phyloP scores from a whole-genome alignment of 2,888 invertebrate genomes.

The Dolomedes plantarius region DNA sequence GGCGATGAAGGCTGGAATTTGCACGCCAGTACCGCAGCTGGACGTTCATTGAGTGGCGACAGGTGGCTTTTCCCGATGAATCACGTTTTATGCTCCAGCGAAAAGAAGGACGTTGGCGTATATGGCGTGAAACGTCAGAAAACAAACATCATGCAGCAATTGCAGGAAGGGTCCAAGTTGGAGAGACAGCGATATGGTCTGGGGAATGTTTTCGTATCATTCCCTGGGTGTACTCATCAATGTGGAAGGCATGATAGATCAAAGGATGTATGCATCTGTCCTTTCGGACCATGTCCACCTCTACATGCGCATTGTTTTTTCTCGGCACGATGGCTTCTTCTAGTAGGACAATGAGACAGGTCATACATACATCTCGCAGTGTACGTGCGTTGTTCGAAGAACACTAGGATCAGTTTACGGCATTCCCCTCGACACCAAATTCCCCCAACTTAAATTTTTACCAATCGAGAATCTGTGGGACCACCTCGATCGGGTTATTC shows the following conservation, averaged over 20 bases:
- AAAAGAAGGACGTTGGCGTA: conserved; percentile 1
- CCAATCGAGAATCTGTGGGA: neutral
- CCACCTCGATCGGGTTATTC: no score
- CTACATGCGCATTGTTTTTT: conserved; percentile 5
- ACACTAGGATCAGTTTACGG: no score
- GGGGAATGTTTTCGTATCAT: neutral
- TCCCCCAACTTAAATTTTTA: no score
- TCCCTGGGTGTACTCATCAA: conserved; percentile 22
- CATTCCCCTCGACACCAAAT: no score
- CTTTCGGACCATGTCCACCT: neutral
- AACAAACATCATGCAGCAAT: neutral
- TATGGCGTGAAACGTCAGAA: neutral
- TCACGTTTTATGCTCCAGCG: conserved; percentile 9
- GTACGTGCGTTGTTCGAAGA: no score
- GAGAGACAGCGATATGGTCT: conserved; percentile 11
- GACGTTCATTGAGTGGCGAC: neutral
- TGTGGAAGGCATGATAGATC: no score
- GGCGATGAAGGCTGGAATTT: conserved; percentile 18
- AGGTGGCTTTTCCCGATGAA: conserved; percentile 4
- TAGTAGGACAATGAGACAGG: no score
- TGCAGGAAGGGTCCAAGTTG: neutral
- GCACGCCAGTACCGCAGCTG: neutral
- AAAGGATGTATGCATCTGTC: neutral
- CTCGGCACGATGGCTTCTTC: no score
- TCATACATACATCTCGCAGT: no score